Evolutionary conservation across 2,888 invertebrate genomes (phyloP), one percentile per base, ranked within the genome.

Genomic region (Torymus texanus): DNA sequence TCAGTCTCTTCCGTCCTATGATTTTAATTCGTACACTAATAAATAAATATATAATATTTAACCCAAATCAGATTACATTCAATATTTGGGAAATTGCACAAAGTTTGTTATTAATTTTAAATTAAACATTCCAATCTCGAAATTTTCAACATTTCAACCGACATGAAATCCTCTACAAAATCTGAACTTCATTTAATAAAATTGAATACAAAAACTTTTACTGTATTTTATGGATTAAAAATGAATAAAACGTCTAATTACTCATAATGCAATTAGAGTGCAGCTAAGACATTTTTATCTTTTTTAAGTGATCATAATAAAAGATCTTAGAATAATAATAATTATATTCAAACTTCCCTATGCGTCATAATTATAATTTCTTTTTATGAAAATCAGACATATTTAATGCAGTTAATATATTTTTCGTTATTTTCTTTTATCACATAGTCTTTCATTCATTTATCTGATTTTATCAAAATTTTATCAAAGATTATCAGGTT

Each of bases 361-460:
- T 24, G 51, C 24, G 24, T 56, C n/a, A n/a, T 53, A 24, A 58
- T 63, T 72, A n/a, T 29, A 13, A 41, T 71, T 65, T 55, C 71
- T 58, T 1, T 51, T 41, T 61, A 55, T 59, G 21, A 50, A 70
- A 70, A 70, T 70, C 58, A 21, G 29, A 63, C 63, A 67, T 61
- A 59, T 73, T 10, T 70, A 71, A 61, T 78, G 58, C n/a, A 78
- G 8, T 73, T 73, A 78, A 24, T 75, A 79, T 51, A 66, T 66
- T 67, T 67, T 50, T 71, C 66, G 61, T 56, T 61, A 61, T 10
- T 75, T 72, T 58, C 5, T 66, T 62, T 75, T 79, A 75, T 79
- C 75, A 79, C 75, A 79, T 72, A 71, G 50, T 79, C 13, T 56
- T 78, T 78, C 78, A 77, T 78, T 67, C 41, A 41, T 41, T 41